A percentile compares a stretch with the other conserved stretches of the same genome.
Conservation (phyloP, 2,113 vertebrate genomes). For the Semicossyphus pulcher region DNA sequence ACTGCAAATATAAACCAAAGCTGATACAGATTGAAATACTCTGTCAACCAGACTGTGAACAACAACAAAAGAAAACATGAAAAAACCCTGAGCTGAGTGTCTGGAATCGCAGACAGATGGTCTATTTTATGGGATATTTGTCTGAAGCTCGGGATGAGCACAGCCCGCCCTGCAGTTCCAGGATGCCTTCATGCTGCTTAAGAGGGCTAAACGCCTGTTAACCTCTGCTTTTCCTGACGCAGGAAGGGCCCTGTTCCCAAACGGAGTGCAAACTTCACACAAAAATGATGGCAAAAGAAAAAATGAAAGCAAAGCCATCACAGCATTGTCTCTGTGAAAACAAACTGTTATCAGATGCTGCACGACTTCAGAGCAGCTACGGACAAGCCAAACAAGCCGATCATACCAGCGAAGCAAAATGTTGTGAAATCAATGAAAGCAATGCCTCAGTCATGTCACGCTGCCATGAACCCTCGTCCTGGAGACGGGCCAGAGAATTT, state of each 20-base stretch:
- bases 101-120: slow-evolving; percentile 54
- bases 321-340: slow-evolving; percentile 5
- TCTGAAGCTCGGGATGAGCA: slow-evolving; percentile 51
- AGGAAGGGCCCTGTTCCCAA: slow-evolving; percentile 46
- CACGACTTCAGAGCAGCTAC: slow-evolving; percentile 30
- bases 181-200: slow-evolving; percentile 55
- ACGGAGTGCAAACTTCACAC: slow-evolving; percentile 23
- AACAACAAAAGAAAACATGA: background rate
- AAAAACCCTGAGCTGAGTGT: slow-evolving; percentile 18
- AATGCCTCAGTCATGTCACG: slow-evolving; percentile 59
- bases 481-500: slow-evolving; percentile 46
- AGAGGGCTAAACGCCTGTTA: slow-evolving; percentile 56
- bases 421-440: slow-evolving; percentile 67
- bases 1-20: background rate
- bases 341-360: slow-evolving; percentile 17
- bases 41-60: background rate
- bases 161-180: slow-evolving; percentile 37
- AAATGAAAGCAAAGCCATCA: slow-evolving; percentile 18
- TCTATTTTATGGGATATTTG: slow-evolving; percentile 62
- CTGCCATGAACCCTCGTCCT: slow-evolving; percentile 57
- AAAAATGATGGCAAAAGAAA: slow-evolving; percentile 8
- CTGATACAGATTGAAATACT: background rate
- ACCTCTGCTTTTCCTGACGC: slow-evolving; percentile 63
- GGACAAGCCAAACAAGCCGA: slow-evolving; percentile 33
- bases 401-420: slow-evolving; percentile 52